Evolutionary conservation across 64 coral and sea anemone genomes (phyloP).

Genomic region (Dendronephthya gigantea): DNA sequence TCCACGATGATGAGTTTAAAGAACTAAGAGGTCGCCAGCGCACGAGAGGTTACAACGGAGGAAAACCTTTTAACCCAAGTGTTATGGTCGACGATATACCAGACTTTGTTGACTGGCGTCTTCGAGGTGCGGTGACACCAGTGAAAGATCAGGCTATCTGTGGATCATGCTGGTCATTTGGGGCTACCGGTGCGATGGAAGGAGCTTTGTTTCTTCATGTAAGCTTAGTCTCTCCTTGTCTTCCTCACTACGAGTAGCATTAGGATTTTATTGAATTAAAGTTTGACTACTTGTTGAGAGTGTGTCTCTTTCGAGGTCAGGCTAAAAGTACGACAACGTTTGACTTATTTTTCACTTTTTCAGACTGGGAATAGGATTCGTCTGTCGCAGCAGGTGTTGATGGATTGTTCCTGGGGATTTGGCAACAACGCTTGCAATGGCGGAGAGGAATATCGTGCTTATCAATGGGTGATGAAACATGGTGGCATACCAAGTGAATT

Average conservation of each 20-base stretch:
- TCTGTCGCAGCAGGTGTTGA: conserved; percentile 70
- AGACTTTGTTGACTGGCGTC: conserved; percentile 57
- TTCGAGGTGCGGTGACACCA: conserved; percentile 62
- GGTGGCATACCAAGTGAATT: conserved; percentile 19
- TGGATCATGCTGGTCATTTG: conserved; percentile 90
- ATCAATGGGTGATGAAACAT: conserved; percentile 13
- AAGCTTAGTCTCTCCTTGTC: background rate
- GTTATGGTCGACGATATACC: conserved; percentile 44
- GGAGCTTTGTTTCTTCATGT: conserved; percentile 93
- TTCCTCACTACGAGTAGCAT: too few species aligned
- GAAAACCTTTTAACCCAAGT: background rate
- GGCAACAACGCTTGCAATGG: conserved; percentile 91
- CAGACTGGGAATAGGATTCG: conserved; percentile 64
- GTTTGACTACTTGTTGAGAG: too few species aligned
- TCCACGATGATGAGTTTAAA: conserved; percentile 66
- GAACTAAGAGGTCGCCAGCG: conserved; percentile 57
- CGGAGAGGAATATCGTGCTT: conserved; percentile 32
- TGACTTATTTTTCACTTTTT: background rate
- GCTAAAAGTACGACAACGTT: too few species aligned
- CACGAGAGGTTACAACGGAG: conserved; percentile 60
- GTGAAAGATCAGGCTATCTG: conserved; percentile 88
- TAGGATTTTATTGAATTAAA: too few species aligned
- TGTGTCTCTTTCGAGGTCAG: too few species aligned
- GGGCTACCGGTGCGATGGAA: conserved; percentile 69
- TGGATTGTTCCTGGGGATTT: conserved; percentile 97